Evolutionary conservation across 2,797 vertebrate genomes (phyloP).

Genomic region (Muscicapa comitata): DNA sequence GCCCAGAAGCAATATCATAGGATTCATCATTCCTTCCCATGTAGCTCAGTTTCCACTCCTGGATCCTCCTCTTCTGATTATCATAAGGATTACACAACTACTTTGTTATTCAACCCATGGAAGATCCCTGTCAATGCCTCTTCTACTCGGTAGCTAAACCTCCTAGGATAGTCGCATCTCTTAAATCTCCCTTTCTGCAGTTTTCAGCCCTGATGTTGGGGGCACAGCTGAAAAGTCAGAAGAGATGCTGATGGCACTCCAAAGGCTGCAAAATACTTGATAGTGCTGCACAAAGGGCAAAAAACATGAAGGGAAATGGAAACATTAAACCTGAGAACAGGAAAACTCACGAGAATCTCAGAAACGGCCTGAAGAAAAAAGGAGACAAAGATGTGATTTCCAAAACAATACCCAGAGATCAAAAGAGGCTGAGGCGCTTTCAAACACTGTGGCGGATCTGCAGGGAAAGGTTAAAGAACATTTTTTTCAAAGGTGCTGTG

Average conservation of each 20-base stretch:
- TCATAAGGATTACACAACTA: neutral
- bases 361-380: neutral
- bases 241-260: neutral
- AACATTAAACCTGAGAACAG: slow-evolving; percentile 23
- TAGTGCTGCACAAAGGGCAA: neutral
- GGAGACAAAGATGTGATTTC: slow-evolving; percentile 18
- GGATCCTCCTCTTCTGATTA: neutral
- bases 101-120: neutral
- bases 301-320: slow-evolving; percentile 31
- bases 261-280: neutral
- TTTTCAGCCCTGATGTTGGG: neutral
- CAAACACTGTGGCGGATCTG: neutral
- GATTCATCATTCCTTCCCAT: neutral
- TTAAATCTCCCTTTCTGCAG: neutral
- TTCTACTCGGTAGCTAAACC: neutral
- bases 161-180: neutral
- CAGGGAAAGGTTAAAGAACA: neutral
- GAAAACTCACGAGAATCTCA: neutral
- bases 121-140: neutral
- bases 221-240: neutral
- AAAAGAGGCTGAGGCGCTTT: neutral
- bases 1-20: neutral
- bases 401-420: neutral
- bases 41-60: neutral
- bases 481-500: neutral